Evolutionary conservation across 2,797 vertebrate genomes (phyloP), one percentile per base, ranked within the genome.

Genomic region (Xiphorhynchus erythropygius): DNA sequence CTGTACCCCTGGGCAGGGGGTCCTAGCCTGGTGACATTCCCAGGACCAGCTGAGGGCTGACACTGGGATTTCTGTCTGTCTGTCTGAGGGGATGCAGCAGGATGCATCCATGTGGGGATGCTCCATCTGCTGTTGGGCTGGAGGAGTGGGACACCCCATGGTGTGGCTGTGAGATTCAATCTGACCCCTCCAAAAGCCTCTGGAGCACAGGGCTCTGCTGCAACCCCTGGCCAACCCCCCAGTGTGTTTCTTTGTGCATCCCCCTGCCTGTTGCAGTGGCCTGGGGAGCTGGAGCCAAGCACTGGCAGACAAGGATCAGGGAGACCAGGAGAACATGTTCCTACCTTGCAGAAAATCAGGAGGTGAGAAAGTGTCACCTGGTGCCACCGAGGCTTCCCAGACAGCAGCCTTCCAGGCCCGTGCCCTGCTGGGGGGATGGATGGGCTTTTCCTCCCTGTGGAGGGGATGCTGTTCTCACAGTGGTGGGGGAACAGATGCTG

Each of bases 401-500:
- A 18, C 32, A 50, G 14, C 41, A 30, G 21, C 39, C 27, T 42
- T 35, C 44, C 56, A 28, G 44, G 35, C 13, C 18, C 0, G 1
- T 84, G 79, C 33, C 39, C 24, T 53, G 32, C 33, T 14, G 10
- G 5, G 4, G 39, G 53, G 23, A 19, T 25, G 41, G 77, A 32
- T 35, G 62, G 59, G 33, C 68, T 86, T 74, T 41, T 37, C 49
- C 63, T 79, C 24, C 14, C 47, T 4, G 35, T 6, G 15, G 27
- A 55, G 56, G 49, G 62, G 50, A 30, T 5, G 63, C 49, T 30
- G 57, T 37, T 67, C 14, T 46, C 0, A 0, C 1, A 6, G 32
- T 3, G 4, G 3, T 8, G 46, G 10, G 59, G 57, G 46, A 13
- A 56, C 19, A 13, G 41, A 12, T 0, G 1, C 24, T 30, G 35